Conservation (phyloP, 2,888 invertebrate species). For the Mallateleia sp. region DNA sequence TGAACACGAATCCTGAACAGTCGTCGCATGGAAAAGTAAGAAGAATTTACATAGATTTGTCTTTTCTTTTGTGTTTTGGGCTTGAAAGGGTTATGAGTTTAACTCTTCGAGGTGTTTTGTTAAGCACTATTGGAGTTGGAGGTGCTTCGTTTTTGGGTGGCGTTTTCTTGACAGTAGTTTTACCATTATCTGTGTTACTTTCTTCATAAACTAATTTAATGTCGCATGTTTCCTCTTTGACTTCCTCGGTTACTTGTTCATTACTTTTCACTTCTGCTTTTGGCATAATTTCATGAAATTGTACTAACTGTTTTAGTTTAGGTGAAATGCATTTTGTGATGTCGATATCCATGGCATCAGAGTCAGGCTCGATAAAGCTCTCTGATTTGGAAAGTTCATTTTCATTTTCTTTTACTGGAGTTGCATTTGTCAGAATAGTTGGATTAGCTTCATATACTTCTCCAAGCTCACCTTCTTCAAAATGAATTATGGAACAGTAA, state of each 20-base stretch:
- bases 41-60: too few relatives aligned
- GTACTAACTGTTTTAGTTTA: slow-evolving; percentile 12
- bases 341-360: slow-evolving; percentile 87
- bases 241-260: slow-evolving; percentile 68
- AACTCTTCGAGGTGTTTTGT: slow-evolving; percentile 93
- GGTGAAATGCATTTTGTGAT: slow-evolving; percentile 74
- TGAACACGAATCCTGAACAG: neutral
- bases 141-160: slow-evolving; percentile 81
- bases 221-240: slow-evolving; percentile 90
- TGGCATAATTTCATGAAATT: neutral
- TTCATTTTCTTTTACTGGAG: slow-evolving; percentile 44
- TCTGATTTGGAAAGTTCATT: slow-evolving; percentile 45
- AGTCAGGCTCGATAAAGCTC: slow-evolving; percentile 82
- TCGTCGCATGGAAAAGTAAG: neutral
- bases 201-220: slow-evolving; percentile 91
- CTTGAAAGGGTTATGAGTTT: slow-evolving; percentile 94
- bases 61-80: slow-evolving; percentile 93
- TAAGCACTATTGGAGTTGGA: slow-evolving; percentile 78
- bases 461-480: slow-evolving; percentile 94
- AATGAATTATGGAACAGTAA: slow-evolving; percentile 96
- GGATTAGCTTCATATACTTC: slow-evolving; percentile 90
- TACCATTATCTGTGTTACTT: slow-evolving; percentile 80
- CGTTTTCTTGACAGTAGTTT: slow-evolving; percentile 79
- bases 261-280: slow-evolving; percentile 48
- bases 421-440: slow-evolving; percentile 11